phyloP scores from a whole-genome alignment of 2,797 vertebrate genomes.

The Basileuterus tristriatus region DNA sequence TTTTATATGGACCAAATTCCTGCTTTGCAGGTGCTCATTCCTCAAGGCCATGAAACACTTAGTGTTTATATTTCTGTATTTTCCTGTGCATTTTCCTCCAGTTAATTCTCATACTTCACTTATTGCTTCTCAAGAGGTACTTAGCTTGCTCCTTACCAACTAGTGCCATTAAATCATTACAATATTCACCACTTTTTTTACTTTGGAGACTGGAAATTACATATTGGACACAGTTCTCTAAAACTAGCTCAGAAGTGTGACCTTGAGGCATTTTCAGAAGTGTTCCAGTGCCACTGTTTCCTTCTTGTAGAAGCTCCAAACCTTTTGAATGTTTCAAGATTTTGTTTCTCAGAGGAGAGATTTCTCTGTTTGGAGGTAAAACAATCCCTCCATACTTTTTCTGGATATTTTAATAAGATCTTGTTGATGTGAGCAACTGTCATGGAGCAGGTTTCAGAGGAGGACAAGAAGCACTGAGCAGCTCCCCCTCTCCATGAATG shows the following conservation, averaged over 20 bases:
- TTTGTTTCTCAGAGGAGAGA: not conserved
- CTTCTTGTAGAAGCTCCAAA: not conserved
- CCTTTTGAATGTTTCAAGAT: not conserved
- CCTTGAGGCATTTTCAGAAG: not conserved
- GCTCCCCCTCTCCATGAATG: not conserved
- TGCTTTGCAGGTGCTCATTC: not conserved
- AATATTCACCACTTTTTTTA: not conserved
- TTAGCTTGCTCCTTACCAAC: not conserved
- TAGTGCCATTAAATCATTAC: not conserved
- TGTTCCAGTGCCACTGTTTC: not conserved
- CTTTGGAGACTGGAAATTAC: not conserved
- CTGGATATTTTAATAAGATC: not conserved
- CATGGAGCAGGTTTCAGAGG: not conserved
- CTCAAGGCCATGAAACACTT: not conserved
- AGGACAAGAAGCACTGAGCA: rapidly evolving
- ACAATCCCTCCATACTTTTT: not conserved
- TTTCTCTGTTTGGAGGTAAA: not conserved
- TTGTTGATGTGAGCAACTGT: not conserved
- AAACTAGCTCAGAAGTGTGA: not conserved
- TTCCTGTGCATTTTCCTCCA: not conserved
- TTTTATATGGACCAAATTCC: slow-evolving; percentile 21
- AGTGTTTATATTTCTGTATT: not conserved
- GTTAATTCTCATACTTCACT: not conserved
- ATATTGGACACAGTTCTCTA: not conserved
- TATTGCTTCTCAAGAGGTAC: not conserved